Percentiles rank a stretch among this genome's conserved stretches.
Evolutionary conservation across 2,113 vertebrate genomes (phyloP).

Genomic region (Noctilio leporinus): DNA sequence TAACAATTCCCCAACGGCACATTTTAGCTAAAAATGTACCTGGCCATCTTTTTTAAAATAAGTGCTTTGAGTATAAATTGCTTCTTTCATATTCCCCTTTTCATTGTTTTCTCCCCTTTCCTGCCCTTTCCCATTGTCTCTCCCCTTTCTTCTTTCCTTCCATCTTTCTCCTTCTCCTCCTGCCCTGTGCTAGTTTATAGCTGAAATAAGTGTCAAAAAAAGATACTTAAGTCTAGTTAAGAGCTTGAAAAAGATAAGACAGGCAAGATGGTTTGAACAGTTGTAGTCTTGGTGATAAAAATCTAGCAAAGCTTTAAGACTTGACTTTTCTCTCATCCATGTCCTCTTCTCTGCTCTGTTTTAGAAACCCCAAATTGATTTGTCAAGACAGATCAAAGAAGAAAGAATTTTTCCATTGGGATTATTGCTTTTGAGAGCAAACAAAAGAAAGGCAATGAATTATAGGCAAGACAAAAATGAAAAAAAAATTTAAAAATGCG

Average conservation of each 20-base stretch:
- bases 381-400: constrained; percentile 72
- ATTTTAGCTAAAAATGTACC: constrained; percentile 25
- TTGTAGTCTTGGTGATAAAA: constrained; percentile 48
- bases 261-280: background rate
- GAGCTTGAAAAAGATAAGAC: constrained; percentile 40
- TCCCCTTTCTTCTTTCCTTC: background rate
- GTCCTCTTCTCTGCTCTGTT: constrained; percentile 43
- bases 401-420: constrained; percentile 57
- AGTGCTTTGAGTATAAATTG: constrained; percentile 28
- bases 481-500: background rate
- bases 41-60: background rate
- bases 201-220: constrained; percentile 55
- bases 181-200: background rate
- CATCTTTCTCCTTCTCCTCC: background rate
- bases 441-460: constrained; percentile 58
- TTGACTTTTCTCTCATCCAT: constrained; percentile 30
- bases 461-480: constrained; percentile 3
- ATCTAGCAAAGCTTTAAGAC: constrained; percentile 64
- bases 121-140: background rate
- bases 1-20: background rate
- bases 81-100: background rate
- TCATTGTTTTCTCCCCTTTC: background rate
- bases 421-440: constrained; percentile 35
- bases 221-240: constrained; percentile 24
- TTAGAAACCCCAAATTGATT: constrained; percentile 70